A percentile compares a stretch with the other conserved stretches of the same genome.
phyloP scores from a whole-genome alignment of 2,797 vertebrate genomes.

The Lepus townsendii region DNA sequence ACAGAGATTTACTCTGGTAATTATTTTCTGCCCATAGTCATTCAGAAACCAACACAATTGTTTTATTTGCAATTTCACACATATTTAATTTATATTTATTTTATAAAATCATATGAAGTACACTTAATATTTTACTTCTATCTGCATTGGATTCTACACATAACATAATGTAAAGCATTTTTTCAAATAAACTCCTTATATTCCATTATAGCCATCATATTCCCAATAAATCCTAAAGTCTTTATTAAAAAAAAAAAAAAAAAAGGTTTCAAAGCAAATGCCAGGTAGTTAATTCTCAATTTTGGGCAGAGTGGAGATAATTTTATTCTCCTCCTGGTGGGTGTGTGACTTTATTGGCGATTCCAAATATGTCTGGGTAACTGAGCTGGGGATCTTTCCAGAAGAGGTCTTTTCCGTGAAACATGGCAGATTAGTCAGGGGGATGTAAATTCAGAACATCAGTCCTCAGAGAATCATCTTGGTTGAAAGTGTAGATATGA shows the following conservation, averaged over 20 bases:
- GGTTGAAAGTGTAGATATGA: slow-evolving; percentile 64
- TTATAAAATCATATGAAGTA: background rate
- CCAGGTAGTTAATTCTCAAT: background rate
- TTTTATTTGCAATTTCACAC: background rate
- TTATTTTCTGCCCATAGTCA: background rate
- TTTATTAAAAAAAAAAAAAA: background rate
- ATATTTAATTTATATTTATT: background rate
- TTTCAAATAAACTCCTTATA: slow-evolving; percentile 17
- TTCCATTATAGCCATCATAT: background rate
- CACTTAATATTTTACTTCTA: background rate
- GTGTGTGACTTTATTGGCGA: background rate
- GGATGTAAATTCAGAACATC: slow-evolving; percentile 47
- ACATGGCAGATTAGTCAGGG: slow-evolving; percentile 19
- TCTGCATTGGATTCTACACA: background rate
- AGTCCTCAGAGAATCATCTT: slow-evolving; percentile 58
- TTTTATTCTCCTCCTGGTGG: background rate
- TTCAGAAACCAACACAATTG: background rate
- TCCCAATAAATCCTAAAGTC: background rate
- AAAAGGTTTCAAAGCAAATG: background rate
- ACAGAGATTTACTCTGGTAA: background rate
- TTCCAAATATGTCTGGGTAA: background rate
- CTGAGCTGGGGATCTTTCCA: slow-evolving; percentile 14
- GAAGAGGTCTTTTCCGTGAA: slow-evolving; percentile 20
- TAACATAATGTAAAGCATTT: background rate
- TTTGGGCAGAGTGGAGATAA: background rate